Conservation (phyloP, 2,797 vertebrate genomes). For the Coreius guichenoti region DNA sequence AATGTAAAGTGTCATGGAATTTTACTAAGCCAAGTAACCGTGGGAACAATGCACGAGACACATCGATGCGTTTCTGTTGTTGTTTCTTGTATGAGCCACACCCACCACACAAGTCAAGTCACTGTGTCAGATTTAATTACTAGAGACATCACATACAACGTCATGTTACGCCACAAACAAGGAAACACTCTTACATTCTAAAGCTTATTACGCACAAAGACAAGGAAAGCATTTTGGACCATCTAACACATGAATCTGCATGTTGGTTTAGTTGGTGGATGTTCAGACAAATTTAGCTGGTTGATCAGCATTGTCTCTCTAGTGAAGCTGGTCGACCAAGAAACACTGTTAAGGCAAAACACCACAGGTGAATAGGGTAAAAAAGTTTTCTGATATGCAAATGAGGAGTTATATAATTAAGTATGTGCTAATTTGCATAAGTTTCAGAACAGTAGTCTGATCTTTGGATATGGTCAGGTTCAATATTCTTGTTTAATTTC, state of each 20-base stretch:
- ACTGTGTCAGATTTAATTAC: not conserved
- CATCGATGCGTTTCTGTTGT: not conserved
- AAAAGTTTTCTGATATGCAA: not conserved
- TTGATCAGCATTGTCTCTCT: not conserved
- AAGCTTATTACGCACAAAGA: not conserved
- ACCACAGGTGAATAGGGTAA: not conserved
- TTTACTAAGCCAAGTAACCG: not conserved
- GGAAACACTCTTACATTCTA: not conserved
- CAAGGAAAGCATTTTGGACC: not conserved
- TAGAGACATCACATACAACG: slow-evolving; percentile 15
- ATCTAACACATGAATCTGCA: not conserved
- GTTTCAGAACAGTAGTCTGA: not conserved
- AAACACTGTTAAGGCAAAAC: not conserved
- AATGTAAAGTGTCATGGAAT: not conserved
- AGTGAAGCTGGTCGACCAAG: slow-evolving; percentile 11
- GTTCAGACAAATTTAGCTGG: not conserved
- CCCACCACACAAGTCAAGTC: not conserved
- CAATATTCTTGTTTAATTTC: not conserved
- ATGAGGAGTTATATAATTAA: not conserved
- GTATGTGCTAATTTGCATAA: not conserved
- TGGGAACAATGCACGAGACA: slow-evolving; percentile 14
- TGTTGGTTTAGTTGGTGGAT: not conserved
- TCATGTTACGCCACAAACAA: not conserved
- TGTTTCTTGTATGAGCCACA: slow-evolving; percentile 19
- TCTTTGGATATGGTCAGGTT: not conserved